A percentile compares a stretch with the other conserved stretches of the same genome.
These are phyloP conservation scores for Caerostris darwini DNA, from an alignment of 1,140 invertebrate species.

Conservation along the genomic window DNA sequence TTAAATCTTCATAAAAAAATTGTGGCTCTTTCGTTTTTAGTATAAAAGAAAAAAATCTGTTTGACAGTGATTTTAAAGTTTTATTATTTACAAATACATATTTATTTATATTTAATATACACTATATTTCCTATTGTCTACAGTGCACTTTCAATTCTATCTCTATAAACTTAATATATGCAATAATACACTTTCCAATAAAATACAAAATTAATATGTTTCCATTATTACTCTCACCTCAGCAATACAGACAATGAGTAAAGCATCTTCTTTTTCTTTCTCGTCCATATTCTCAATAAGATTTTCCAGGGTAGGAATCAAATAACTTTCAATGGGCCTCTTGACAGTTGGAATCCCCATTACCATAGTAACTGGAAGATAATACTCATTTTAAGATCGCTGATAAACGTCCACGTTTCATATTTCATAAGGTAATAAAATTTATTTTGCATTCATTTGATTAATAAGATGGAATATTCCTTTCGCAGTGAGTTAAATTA, in stretches of 20 bases:
- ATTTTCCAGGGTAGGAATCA: conserved; percentile 93
- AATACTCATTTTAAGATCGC: neutral
- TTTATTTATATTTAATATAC: too few relatives aligned
- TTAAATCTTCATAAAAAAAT: too few relatives aligned
- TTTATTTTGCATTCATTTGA: neutral
- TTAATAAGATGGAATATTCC: neutral
- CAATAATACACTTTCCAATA: too few relatives aligned
- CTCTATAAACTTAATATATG: too few relatives aligned
- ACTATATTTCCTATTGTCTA: too few relatives aligned
- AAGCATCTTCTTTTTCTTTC: conserved; percentile 88
- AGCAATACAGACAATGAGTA: conserved; percentile 95
- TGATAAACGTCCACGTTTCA: neutral
- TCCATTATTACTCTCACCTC: conserved; percentile 84
- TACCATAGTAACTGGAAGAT: conserved; percentile 71
- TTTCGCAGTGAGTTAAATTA: neutral
- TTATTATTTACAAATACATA: too few relatives aligned
- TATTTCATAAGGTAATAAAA: neutral
- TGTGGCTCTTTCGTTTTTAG: too few relatives aligned
- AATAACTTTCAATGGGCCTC: conserved; percentile 92
- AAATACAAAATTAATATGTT: too few relatives aligned
- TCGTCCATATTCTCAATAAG: conserved; percentile 90
- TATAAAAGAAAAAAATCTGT: too few relatives aligned
- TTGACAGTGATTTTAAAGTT: too few relatives aligned
- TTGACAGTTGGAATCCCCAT: conserved; percentile 92
- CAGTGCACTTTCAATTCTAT: too few relatives aligned